Conservation (phyloP, 2,113 vertebrate species). For the Ictalurus furcatus region DNA sequence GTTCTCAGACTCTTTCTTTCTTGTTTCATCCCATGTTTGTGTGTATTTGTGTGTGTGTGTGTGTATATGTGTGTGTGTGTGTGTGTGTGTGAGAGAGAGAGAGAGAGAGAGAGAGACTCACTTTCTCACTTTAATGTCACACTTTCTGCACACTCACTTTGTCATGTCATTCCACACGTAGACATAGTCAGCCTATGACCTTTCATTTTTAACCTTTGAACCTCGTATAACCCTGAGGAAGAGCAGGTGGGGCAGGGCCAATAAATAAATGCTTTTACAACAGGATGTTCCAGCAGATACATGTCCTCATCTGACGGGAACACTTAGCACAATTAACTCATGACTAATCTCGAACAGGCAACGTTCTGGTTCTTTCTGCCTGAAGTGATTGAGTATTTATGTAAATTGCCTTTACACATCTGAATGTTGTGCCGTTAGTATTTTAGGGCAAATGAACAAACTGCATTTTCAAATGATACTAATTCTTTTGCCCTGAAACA, state of each 20-base stretch:
- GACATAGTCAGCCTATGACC: constrained; percentile 8
- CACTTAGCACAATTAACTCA: constrained; percentile 11
- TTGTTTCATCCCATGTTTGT: not conserved
- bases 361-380: not conserved
- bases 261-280: constrained; percentile 41
- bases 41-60: not conserved
- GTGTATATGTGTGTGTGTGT: no score
- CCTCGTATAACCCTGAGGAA: constrained; percentile 30
- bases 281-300: constrained; percentile 44
- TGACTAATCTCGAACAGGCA: constrained; percentile 17
- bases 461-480: constrained; percentile 1
- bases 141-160: constrained; percentile 3
- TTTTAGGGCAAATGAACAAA: constrained; percentile 23
- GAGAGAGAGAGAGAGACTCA: not conserved
- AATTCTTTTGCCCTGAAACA: constrained; percentile 19
- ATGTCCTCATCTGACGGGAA: not conserved
- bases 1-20: not conserved
- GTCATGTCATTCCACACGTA: constrained; percentile 23
- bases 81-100: no score
- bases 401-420: constrained; percentile 15
- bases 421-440: constrained; percentile 4
- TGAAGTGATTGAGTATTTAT: constrained; percentile 1
- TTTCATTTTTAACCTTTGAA: constrained; percentile 28
- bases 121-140: no score
- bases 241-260: constrained; percentile 36